These are phyloP conservation scores for Myotis planiceps DNA, from an alignment of 2,797 vertebrate genomes.

Conservation along the genomic window DNA sequence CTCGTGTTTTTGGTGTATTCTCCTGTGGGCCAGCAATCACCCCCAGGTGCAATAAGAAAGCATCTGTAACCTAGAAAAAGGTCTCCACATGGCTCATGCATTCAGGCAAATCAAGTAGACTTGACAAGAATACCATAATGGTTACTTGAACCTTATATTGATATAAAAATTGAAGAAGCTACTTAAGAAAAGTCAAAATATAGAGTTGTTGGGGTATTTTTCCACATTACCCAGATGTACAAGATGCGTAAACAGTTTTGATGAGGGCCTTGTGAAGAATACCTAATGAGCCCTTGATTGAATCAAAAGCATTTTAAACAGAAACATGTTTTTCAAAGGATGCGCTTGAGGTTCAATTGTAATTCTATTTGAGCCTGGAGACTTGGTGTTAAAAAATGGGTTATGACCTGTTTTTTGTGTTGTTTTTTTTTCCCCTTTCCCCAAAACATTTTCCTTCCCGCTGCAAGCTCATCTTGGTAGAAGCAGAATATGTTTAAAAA, in stretches of 20 bases:
- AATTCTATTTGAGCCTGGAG: conserved; percentile 88
- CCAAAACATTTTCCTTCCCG: conserved; percentile 74
- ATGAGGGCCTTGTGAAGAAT: conserved; percentile 83
- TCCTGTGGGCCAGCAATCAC: background rate
- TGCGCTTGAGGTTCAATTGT: conserved; percentile 86
- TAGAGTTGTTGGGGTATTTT: conserved; percentile 71
- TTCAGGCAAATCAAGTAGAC: conserved; percentile 60
- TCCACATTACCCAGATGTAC: conserved; percentile 83
- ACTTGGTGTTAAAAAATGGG: conserved; percentile 80
- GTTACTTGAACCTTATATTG: conserved; percentile 53
- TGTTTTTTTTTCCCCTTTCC: conserved; percentile 6
- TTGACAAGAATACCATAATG: conserved; percentile 52
- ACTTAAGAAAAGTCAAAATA: conserved; percentile 82
- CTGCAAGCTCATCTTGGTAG: conserved; percentile 79
- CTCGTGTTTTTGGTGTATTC: background rate
- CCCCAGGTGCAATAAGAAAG: conserved; percentile 7
- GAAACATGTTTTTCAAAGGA: conserved; percentile 88
- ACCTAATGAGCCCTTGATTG: conserved; percentile 85
- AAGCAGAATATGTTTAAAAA: conserved; percentile 86
- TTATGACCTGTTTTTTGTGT: conserved; percentile 80
- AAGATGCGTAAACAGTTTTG: conserved; percentile 85
- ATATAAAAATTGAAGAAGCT: conserved; percentile 76
- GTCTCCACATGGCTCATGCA: background rate
- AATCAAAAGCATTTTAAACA: conserved; percentile 89
- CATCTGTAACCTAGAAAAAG: conserved; percentile 36